Conservation (phyloP, 2,113 vertebrate species). For the Hyaena hyaena region DNA sequence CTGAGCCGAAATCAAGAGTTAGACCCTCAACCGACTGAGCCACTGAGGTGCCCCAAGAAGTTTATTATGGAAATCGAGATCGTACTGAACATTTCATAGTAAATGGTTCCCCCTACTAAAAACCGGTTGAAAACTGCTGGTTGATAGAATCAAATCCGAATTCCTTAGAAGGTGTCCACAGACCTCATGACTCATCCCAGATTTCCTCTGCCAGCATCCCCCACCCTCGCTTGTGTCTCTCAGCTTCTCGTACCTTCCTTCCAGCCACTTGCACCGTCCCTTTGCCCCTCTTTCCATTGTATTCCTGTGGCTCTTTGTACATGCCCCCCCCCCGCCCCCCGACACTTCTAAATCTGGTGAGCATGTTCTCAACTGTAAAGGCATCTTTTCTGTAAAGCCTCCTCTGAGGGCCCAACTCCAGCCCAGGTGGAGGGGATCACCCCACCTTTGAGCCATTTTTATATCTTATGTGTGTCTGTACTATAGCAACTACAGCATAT, state of each 20-base stretch:
- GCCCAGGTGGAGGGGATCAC: not conserved
- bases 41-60: no score
- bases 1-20: no score
- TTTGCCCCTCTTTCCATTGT: accelerated
- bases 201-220: not conserved
- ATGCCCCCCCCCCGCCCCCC: not conserved
- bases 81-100: not conserved
- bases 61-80: not conserved
- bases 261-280: not conserved
- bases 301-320: not conserved
- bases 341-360: not conserved
- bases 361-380: not conserved
- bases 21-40: no score
- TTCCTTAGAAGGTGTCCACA: not conserved
- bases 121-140: not conserved
- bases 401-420: not conserved
- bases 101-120: not conserved
- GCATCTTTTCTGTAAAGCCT: not conserved
- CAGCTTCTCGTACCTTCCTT: not conserved
- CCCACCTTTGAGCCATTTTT: not conserved
- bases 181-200: no score
- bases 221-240: not conserved
- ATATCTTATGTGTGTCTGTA: not conserved
- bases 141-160: not conserved
- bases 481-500: not conserved